These are phyloP conservation scores for Rhynchonycteris naso DNA, from an alignment of 2,797 vertebrate genomes.

Conservation along the genomic window DNA sequence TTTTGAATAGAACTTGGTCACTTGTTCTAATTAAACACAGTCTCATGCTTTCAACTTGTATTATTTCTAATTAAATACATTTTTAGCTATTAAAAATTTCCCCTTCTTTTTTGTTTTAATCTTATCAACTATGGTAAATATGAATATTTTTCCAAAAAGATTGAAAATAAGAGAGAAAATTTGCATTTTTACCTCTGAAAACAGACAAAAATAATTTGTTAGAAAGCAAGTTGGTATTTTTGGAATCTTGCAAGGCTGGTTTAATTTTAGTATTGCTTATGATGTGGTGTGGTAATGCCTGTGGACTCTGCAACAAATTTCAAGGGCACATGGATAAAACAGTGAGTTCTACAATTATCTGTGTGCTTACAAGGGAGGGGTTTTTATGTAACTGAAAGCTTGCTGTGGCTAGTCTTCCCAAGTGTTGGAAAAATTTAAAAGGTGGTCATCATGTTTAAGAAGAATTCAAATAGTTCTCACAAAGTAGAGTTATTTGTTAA, in stretches of 20 bases:
- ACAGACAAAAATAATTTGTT: conserved; percentile 19
- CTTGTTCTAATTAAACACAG: conserved; percentile 44
- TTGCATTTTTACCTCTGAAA: conserved; percentile 16
- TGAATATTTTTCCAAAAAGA: conserved; percentile 49
- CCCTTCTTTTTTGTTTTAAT: conserved; percentile 52
- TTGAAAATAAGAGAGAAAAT: background rate
- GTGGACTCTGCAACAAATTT: background rate
- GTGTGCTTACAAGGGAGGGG: background rate
- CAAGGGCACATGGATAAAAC: background rate
- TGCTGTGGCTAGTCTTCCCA: background rate
- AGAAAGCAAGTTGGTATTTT: conserved; percentile 27
- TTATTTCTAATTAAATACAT: conserved; percentile 22
- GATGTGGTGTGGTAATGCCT: background rate
- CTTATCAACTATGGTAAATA: background rate
- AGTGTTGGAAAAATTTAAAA: background rate
- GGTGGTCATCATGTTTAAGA: background rate
- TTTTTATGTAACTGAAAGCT: conserved; percentile 1
- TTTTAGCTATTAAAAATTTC: conserved; percentile 33
- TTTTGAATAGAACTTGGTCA: background rate
- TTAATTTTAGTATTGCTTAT: background rate
- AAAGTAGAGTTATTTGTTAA: conserved; percentile 4
- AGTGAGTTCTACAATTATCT: background rate
- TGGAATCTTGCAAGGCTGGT: conserved; percentile 37
- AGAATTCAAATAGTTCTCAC: conserved; percentile 18
- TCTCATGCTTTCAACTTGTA: background rate